Evolutionary conservation across 2,888 invertebrate genomes (phyloP), one percentile per base, ranked within the genome.

Genomic region (Clunio marinus): DNA sequence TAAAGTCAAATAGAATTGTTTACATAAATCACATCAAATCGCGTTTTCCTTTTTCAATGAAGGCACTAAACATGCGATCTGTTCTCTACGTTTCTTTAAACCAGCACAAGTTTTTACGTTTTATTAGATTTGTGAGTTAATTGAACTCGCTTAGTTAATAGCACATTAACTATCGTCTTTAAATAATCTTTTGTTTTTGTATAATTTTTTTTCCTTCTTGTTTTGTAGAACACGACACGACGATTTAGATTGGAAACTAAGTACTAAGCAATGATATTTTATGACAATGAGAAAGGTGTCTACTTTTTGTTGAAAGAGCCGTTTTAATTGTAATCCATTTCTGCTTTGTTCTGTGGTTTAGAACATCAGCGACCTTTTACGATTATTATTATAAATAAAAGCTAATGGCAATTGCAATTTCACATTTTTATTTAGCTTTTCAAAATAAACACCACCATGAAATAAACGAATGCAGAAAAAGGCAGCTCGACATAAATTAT

Each of bases 1-100:
- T 63, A 63, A 63, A 46, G 63, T 63, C 45, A 59, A 59, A 59
- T 20, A 59, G 59, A 59, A 35, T 59, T 27, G 59, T 35, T 32
- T 25, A n/a, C 59, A 59, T 59, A 59, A 59, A 59, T 59, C 59
- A 59, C 59, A 59, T 10, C 51, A 51, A 51, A 20, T 51, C 51
- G 51, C 51, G n/a, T 51, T 22, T 51, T 51, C 51, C 51, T n/a
- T 8, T n/a, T 51, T 22, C 51, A 51, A n/a, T 22, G 22, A n/a
- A 51, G 51, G n/a, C n/a, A n/a, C n/a, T n/a, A n/a, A n/a, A 2
- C 51, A 41, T 13, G 41, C 41, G 15, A 41, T 41, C 41, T 51
- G 8, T 51, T 22, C 22, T 45, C 10, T 45, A n/a, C 41, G 41
- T 41, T 41, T 32, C 8, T 32, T 41, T 15, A 41, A 41, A n/a